These are phyloP conservation scores for Tethea ocularis DNA, from an alignment of 2,888 invertebrate species.

Conservation along the genomic window DNA sequence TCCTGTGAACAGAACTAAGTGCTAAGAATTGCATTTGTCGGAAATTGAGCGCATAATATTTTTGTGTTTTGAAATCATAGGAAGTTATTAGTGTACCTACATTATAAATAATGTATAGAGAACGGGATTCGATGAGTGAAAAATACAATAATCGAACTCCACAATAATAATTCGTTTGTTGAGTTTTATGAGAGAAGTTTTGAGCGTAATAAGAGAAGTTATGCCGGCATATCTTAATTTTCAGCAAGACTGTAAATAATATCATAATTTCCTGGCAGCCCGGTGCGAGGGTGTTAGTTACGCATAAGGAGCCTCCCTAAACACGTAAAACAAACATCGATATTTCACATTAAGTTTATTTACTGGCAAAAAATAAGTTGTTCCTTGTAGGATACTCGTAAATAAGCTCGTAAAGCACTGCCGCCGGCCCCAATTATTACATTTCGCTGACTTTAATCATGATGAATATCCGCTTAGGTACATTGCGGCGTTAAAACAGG, in stretches of 20 bases:
- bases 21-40: background rate
- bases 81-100: background rate
- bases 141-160: background rate
- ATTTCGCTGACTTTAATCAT: slow-evolving; percentile 66
- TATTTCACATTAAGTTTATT: slow-evolving; percentile 61
- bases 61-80: background rate
- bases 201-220: background rate
- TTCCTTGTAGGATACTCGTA: slow-evolving; percentile 58
- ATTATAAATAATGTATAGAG: too few relatives aligned
- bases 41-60: background rate
- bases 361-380: slow-evolving; percentile 60
- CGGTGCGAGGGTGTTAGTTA: slow-evolving; percentile 48
- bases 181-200: background rate
- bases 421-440: slow-evolving; percentile 69
- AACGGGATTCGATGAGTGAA: background rate
- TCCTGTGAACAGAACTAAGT: slow-evolving; percentile 50
- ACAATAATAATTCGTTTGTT: background rate
- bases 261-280: slow-evolving; percentile 46
- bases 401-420: slow-evolving; percentile 68
- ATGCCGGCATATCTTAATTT: background rate
- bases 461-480: slow-evolving; percentile 60
- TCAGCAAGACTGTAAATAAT: slow-evolving; percentile 27
- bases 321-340: slow-evolving; percentile 61
- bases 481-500: slow-evolving; percentile 41
- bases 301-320: slow-evolving; percentile 56